phyloP scores from a whole-genome alignment of 2,797 vertebrate genomes.

The Acanthurus lineatus region DNA sequence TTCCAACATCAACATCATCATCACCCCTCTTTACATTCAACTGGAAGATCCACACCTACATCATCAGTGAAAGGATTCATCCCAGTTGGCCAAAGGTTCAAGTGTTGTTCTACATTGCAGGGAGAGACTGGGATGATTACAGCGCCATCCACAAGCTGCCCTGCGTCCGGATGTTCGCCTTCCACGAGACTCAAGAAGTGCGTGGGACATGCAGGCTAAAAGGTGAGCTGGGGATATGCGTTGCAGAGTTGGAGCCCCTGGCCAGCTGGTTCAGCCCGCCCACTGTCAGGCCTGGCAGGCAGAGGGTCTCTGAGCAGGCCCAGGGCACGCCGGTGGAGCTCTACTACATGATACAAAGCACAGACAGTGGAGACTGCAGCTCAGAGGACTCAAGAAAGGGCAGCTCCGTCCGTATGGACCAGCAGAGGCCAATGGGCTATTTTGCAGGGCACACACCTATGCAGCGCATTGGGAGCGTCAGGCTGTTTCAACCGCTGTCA shows the following conservation, averaged over 20 bases:
- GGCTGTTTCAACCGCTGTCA: constrained; percentile 88
- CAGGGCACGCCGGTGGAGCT: constrained; percentile 89
- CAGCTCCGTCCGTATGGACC: constrained; percentile 85
- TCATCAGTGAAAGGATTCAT: constrained; percentile 87
- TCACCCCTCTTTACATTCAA: constrained; percentile 87
- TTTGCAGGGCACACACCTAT: constrained; percentile 87
- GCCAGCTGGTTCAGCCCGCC: constrained; percentile 89
- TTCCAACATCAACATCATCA: constrained; percentile 58
- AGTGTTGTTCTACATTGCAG: constrained; percentile 88
- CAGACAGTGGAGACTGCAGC: constrained; percentile 83
- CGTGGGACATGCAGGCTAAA: constrained; percentile 86
- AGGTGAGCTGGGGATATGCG: constrained; percentile 88
- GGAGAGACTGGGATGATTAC: constrained; percentile 90
- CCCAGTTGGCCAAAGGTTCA: constrained; percentile 89
- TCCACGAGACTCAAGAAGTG: constrained; percentile 90
- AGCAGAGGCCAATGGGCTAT: constrained; percentile 81
- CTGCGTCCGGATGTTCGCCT: constrained; percentile 88
- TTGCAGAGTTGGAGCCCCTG: constrained; percentile 88
- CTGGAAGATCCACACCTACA: constrained; percentile 89
- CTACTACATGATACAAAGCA: constrained; percentile 87
- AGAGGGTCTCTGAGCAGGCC: constrained; percentile 83
- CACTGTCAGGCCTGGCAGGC: constrained; percentile 86
- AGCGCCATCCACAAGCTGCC: constrained; percentile 85
- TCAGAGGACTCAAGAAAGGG: constrained; percentile 87
- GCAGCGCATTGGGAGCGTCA: constrained; percentile 90